These are phyloP conservation scores for Tragelaphus buxtoni DNA, from an alignment of 2,113 vertebrate genomes.

Conservation along the genomic window DNA sequence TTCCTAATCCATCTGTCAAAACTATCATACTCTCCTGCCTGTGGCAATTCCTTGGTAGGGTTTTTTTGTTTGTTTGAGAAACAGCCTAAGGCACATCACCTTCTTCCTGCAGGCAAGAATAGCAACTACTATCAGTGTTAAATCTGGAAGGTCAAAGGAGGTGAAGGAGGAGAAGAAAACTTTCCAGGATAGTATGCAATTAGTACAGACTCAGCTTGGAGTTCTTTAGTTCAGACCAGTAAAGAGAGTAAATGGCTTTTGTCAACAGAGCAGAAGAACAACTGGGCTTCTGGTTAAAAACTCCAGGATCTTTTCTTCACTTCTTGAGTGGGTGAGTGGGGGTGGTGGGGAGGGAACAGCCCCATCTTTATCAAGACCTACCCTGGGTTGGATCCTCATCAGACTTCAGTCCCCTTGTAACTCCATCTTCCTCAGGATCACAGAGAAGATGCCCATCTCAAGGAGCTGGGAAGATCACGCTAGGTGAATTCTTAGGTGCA, in stretches of 20 bases:
- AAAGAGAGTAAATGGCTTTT: background rate
- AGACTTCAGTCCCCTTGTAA: background rate
- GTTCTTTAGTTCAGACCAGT: background rate
- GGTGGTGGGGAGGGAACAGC: background rate
- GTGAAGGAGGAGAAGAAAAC: background rate
- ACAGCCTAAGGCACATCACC: background rate
- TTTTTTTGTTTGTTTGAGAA: background rate
- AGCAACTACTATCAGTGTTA: background rate
- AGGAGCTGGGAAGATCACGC: background rate
- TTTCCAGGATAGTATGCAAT: background rate
- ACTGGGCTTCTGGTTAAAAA: conserved; percentile 1
- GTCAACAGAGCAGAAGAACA: background rate
- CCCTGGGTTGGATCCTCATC: background rate
- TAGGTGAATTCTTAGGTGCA: too few relatives aligned
- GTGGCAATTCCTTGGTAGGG: background rate
- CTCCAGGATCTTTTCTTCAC: background rate
- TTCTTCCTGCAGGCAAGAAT: background rate
- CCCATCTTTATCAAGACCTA: background rate
- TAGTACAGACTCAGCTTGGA: background rate
- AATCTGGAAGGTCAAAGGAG: background rate
- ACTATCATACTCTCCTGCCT: background rate
- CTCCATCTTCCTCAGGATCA: background rate
- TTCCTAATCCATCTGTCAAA: background rate
- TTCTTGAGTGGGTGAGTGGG: background rate
- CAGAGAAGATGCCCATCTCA: background rate